Evolutionary conservation across 2,797 vertebrate genomes (phyloP).

Genomic region (Enteromius trimaculatus): DNA sequence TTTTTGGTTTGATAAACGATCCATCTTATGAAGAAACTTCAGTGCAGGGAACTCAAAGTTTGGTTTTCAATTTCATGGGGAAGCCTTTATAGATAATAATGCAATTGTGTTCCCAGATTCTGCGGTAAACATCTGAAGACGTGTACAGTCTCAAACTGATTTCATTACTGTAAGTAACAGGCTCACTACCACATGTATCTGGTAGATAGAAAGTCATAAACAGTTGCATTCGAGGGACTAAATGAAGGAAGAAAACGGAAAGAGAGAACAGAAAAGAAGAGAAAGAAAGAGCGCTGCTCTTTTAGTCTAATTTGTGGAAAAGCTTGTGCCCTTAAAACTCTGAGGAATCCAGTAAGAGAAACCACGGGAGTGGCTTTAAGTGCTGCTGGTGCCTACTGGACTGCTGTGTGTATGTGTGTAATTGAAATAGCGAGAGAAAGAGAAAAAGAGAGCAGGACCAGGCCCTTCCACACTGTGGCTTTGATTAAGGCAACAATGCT

Average conservation of each 20-base stretch:
- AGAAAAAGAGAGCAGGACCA: slow-evolving; percentile 11
- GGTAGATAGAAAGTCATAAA: slow-evolving; percentile 31
- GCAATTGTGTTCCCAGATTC: slow-evolving; percentile 4
- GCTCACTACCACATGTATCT: slow-evolving; percentile 35
- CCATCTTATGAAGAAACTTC: background rate
- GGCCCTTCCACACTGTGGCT: slow-evolving; percentile 64
- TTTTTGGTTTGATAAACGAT: background rate
- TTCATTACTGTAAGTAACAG: slow-evolving; percentile 47
- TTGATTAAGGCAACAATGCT: slow-evolving; percentile 74
- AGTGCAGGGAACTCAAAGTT: background rate
- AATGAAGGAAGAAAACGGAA: slow-evolving; percentile 32
- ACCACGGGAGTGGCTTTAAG: slow-evolving; percentile 64
- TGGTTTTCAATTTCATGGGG: slow-evolving; percentile 24
- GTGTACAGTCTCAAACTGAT: slow-evolving; percentile 31
- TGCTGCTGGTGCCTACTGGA: slow-evolving; percentile 68
- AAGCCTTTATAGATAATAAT: slow-evolving; percentile 30
- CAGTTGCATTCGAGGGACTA: slow-evolving; percentile 3
- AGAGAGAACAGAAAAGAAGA: slow-evolving; percentile 61
- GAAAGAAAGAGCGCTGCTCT: slow-evolving; percentile 53
- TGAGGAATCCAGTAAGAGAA: slow-evolving; percentile 67
- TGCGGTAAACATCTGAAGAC: slow-evolving; percentile 24
- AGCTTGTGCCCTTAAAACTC: slow-evolving; percentile 63
- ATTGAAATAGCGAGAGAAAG: slow-evolving; percentile 36
- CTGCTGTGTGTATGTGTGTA: slow-evolving; percentile 60
- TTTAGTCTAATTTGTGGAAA: slow-evolving; percentile 61